A percentile compares a stretch with the other conserved stretches of the same genome.
Conservation (phyloP, 2,888 invertebrate species). For the Ischnura elegans region DNA sequence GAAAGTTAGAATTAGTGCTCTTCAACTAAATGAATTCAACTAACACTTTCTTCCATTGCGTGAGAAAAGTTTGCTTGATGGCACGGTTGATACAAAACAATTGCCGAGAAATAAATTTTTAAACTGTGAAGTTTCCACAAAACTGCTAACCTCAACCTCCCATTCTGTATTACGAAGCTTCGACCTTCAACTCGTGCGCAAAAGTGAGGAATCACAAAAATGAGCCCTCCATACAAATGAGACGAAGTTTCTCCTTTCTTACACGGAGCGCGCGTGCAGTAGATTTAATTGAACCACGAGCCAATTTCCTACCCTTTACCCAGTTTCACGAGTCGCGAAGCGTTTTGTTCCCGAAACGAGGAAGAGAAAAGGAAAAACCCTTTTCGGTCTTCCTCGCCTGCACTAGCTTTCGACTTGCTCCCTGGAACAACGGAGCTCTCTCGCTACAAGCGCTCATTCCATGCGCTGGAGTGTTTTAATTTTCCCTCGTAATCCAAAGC, state of each 20-base stretch:
- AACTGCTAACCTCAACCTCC: no score
- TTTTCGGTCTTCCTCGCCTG: background rate
- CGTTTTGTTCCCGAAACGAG: background rate
- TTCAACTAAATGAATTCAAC: no score
- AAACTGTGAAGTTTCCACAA: no score
- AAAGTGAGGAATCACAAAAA: no score
- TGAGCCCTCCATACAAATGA: background rate
- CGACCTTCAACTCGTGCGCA: no score
- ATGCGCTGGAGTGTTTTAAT: background rate
- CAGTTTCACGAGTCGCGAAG: background rate
- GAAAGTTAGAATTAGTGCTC: no score
- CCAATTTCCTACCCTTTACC: background rate
- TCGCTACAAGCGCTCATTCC: background rate
- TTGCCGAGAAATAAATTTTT: no score
- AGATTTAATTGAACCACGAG: background rate
- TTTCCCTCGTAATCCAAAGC: constrained; percentile 17
- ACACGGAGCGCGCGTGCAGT: background rate
- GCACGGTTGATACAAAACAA: no score
- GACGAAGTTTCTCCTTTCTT: background rate
- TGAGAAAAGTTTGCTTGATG: no score
- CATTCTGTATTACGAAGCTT: no score
- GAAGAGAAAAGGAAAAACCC: background rate
- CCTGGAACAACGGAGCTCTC: background rate
- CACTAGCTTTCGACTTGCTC: background rate
- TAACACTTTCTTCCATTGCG: no score